Evolutionary conservation across 2,797 vertebrate genomes (phyloP), one percentile per base, ranked within the genome.

Genomic region (Gymnothorax javanicus): DNA sequence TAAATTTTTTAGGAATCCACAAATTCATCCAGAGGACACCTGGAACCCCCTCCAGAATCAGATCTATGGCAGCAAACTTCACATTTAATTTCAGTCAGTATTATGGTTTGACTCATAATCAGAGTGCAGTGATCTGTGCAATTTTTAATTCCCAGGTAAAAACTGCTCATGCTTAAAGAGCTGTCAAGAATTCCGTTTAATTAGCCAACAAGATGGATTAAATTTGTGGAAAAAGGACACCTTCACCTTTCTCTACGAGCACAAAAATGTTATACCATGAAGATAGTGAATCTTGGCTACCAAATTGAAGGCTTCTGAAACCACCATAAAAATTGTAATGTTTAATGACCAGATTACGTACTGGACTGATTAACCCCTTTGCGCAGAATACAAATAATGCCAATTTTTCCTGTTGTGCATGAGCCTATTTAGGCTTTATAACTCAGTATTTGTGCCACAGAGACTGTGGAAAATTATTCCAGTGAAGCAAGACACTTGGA

Each of bases 91-190:
- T 88, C 82, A 79, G 67, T 82, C 67, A n/a, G 27, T 60, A 79
- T 85, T 59, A 57, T 77, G 33, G 43, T 59, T 81, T 77, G 54
- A 69, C n/a, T 60, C 62, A 81, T 62, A 85, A 75, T 81, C 87
- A 82, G n/a, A 25, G 59, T 5, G 59, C 87, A 59, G 67, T 59
- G 85, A 81, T 86, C 56, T 81, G 57, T 27, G 56, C 71, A n/a
- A 25, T 75, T 84, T 86, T 84, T 88, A 86, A 88, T 86, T 84
- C 86, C 85, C 82, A 67, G 71, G 43, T 59, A 86, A 88, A 83
- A 86, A 79, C 82, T 69, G 81, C 58, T 88, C 69, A 62, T 86
- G 85, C 85, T 60, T 86, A 84, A 52, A 58, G 69, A 84, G 85
- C 69, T 88, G 85, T 83, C 67, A 62, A 43, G 50, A 86, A 27